Conservation (phyloP, 2,113 vertebrate genomes). For the Apodemus sylvaticus region DNA sequence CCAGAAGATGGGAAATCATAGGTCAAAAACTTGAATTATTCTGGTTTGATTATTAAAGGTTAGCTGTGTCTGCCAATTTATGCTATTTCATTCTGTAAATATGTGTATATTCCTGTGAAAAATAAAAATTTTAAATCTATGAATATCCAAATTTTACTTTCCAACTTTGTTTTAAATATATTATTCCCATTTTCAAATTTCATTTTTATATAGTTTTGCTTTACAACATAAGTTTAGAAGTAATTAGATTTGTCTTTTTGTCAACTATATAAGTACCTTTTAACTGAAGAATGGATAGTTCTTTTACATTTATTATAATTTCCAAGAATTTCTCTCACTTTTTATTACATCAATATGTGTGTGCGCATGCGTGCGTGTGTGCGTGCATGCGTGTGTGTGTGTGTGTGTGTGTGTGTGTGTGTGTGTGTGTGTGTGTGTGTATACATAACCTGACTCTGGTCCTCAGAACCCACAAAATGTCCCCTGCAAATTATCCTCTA, state of each 20-base stretch:
- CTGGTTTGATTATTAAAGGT: background rate
- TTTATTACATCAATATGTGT: background rate
- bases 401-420: background rate
- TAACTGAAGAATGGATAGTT: background rate
- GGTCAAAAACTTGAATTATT: background rate
- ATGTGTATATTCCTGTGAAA: background rate
- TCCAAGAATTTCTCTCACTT: background rate
- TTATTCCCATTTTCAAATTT: background rate
- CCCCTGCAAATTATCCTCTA: background rate
- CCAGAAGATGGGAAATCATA: background rate
- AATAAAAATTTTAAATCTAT: background rate
- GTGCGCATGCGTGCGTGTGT: no score
- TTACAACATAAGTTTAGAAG: background rate
- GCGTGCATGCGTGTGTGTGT: no score
- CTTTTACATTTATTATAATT: conserved; percentile 1
- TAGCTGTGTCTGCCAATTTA: background rate
- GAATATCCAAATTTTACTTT: background rate
- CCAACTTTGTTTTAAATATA: background rate
- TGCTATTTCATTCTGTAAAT: background rate
- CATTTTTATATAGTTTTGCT: background rate
- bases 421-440: background rate
- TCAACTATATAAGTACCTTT: background rate
- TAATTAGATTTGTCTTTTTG: background rate
- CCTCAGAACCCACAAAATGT: background rate
- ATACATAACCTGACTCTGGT: background rate